A percentile compares a stretch with the other conserved stretches of the same genome.
Evolutionary conservation across 2,113 vertebrate species (phyloP).

Genomic region (Falco punctatus): DNA sequence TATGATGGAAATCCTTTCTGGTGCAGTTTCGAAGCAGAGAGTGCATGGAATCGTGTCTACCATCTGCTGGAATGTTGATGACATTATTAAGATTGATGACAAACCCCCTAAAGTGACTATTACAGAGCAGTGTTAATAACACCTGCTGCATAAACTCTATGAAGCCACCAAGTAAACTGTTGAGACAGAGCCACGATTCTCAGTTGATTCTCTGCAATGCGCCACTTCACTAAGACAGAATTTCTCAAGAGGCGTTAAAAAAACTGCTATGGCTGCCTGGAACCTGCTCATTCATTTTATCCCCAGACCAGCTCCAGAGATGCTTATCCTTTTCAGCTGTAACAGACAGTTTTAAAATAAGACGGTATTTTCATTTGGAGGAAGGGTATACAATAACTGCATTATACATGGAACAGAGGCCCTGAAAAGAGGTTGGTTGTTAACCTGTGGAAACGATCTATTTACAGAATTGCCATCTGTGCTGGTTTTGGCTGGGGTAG

Average conservation of each 20-base stretch:
- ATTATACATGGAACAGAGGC: background rate
- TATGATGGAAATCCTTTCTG: conserved; percentile 8
- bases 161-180: background rate
- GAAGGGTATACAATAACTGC: background rate
- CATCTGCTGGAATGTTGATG: conserved; percentile 48
- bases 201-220: background rate
- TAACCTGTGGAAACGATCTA: background rate
- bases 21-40: conserved; percentile 14
- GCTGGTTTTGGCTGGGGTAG: background rate
- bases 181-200: background rate
- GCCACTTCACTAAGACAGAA: conserved; percentile 1
- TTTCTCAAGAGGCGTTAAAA: conserved; percentile 25
- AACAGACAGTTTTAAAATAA: background rate
- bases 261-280: background rate
- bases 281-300: background rate
- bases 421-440: background rate
- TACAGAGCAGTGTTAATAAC: conserved; percentile 17
- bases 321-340: conserved; percentile 5
- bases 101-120: conserved; percentile 4
- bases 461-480: background rate
- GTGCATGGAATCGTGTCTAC: conserved; percentile 11
- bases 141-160: conserved; percentile 17
- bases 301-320: background rate
- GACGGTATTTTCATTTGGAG: background rate
- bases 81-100: conserved; percentile 47